A percentile compares a stretch with the other conserved stretches of the same genome.
phyloP scores from a whole-genome alignment of 2,888 invertebrate genomes.

The Aplocera efformata region DNA sequence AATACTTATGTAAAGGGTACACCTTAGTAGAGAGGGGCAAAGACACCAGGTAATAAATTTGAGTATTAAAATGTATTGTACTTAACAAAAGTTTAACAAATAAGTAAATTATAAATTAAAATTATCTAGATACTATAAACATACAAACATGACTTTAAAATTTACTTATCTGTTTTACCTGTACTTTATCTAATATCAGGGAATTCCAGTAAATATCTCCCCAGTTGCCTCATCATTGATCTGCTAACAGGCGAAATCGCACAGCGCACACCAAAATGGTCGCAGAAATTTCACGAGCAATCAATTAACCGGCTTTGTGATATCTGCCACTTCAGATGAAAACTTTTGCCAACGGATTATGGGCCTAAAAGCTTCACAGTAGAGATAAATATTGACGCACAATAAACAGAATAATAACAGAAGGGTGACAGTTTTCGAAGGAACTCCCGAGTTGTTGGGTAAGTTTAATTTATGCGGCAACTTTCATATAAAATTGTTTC shows the following conservation, averaged over 20 bases:
- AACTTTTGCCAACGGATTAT: constrained; percentile 34
- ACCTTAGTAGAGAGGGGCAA: too few species aligned
- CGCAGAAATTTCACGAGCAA: constrained; percentile 35
- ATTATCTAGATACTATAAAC: too few species aligned
- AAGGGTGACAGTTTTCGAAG: constrained; percentile 55
- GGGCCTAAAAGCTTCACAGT: constrained; percentile 27
- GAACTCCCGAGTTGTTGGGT: constrained; percentile 54
- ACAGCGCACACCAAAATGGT: constrained; percentile 23
- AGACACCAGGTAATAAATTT: too few species aligned
- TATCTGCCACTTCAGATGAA: constrained; percentile 33
- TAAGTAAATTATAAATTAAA: too few species aligned
- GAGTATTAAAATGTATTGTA: too few species aligned
- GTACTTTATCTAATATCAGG: too few species aligned
- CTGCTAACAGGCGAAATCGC: background rate
- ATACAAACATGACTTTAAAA: too few species aligned
- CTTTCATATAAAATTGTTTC: constrained; percentile 52
- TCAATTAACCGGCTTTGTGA: constrained; percentile 42
- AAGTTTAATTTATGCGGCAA: constrained; percentile 64
- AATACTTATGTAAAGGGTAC: too few species aligned
- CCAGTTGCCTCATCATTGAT: too few species aligned
- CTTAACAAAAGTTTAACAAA: too few species aligned
- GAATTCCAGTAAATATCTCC: too few species aligned
- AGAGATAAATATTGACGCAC: constrained; percentile 40
- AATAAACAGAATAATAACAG: constrained; percentile 40
- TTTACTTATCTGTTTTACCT: too few species aligned